These are phyloP conservation scores for Acrobasis suavella DNA, from an alignment of 2,888 invertebrate genomes.

Conservation along the genomic window DNA sequence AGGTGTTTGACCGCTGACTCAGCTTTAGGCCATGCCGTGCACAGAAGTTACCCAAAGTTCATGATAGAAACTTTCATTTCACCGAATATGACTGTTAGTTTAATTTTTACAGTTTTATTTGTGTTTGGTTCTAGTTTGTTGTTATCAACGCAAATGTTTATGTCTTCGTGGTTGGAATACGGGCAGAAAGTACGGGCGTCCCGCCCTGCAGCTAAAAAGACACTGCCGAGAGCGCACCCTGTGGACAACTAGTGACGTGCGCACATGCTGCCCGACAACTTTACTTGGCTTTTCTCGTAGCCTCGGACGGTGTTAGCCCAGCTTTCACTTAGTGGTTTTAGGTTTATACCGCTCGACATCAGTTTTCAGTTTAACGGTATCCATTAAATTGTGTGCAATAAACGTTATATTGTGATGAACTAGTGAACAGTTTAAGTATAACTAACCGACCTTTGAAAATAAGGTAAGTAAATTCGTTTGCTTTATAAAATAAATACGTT, in stretches of 20 bases:
- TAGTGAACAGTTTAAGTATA: no score
- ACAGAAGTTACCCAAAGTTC: conserved; percentile 43
- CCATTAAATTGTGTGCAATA: not conserved
- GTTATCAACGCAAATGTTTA: not conserved
- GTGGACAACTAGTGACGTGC: conserved; percentile 15
- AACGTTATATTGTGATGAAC: no score
- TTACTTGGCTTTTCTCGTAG: conserved; percentile 14
- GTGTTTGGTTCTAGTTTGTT: conserved; percentile 1
- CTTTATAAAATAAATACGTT: no score
- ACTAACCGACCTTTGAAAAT: no score
- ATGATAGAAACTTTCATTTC: conserved; percentile 38
- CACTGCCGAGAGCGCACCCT: conserved; percentile 1
- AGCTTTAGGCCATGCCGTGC: conserved; percentile 43
- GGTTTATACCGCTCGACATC: conserved; percentile 3
- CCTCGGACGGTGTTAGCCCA: conserved; percentile 3
- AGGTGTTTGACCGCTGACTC: conserved; percentile 39
- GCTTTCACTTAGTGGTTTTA: conserved; percentile 17
- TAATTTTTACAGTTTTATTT: not conserved
- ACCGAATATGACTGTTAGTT: conserved; percentile 28
- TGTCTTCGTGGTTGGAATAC: not conserved
- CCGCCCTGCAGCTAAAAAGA: not conserved
- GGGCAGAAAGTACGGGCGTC: not conserved
- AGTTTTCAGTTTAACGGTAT: conserved; percentile 5
- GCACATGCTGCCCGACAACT: conserved; percentile 12
- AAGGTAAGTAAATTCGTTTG: no score